Evolutionary conservation across 2,797 vertebrate genomes (phyloP).

Genomic region (Lacerta viridis): DNA sequence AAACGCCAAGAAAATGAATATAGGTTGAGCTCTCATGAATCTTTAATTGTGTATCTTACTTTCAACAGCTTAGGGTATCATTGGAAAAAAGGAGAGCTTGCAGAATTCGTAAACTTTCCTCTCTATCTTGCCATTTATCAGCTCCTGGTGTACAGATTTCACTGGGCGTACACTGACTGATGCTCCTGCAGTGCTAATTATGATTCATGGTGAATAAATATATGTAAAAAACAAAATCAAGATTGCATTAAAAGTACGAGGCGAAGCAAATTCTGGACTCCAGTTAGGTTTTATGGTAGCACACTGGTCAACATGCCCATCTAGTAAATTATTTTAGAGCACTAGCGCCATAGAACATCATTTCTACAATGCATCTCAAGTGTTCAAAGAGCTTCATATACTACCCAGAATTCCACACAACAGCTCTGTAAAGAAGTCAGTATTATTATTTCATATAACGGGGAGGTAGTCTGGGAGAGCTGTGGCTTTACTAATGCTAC

Average conservation of each 20-base stretch:
- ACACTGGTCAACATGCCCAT: not conserved
- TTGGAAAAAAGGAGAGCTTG: slow-evolving; percentile 25
- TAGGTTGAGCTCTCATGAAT: slow-evolving; percentile 42
- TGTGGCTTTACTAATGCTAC: not conserved
- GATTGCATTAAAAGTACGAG: not conserved
- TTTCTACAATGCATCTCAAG: not conserved
- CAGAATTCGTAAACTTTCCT: slow-evolving; percentile 18
- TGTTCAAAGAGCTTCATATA: not conserved
- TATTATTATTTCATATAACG: not conserved
- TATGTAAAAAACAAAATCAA: not conserved
- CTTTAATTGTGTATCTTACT: slow-evolving; percentile 31
- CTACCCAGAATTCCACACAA: not conserved
- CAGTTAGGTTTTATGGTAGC: not conserved
- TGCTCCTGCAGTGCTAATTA: not conserved
- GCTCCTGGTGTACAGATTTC: not conserved
- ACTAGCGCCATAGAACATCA: not conserved
- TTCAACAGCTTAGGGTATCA: slow-evolving; percentile 24
- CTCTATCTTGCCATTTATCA: slow-evolving; percentile 3
- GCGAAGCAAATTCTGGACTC: slow-evolving; percentile 23
- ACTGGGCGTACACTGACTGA: not conserved
- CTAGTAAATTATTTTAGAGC: not conserved
- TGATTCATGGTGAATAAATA: slow-evolving; percentile 21
- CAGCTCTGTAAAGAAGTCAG: not conserved
- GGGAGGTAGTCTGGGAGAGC: too few species aligned
- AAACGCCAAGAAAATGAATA: slow-evolving; percentile 19